These are phyloP conservation scores for Scomber scombrus DNA, from an alignment of 2,113 vertebrate genomes.

Conservation along the genomic window DNA sequence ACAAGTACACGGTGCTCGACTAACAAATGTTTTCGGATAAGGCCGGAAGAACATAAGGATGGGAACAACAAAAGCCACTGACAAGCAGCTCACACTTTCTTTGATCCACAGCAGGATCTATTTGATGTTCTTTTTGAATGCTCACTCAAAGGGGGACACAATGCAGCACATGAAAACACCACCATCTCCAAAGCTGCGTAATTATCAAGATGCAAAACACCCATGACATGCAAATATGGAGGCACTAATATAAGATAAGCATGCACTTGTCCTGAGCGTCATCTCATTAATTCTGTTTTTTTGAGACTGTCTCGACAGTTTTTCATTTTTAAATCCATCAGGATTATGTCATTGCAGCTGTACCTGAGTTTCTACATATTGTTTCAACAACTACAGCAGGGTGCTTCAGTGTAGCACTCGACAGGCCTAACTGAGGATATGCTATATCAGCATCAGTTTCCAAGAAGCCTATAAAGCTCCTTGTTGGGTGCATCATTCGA, in stretches of 20 bases:
- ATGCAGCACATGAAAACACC: constrained; percentile 9
- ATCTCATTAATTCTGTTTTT: constrained; percentile 13
- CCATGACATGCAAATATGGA: constrained; percentile 42
- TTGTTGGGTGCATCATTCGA: constrained; percentile 58
- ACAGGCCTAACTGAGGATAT: constrained; percentile 76
- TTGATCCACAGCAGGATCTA: constrained; percentile 18
- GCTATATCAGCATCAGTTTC: constrained; percentile 79
- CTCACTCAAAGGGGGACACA: constrained; percentile 40
- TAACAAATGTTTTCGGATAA: constrained; percentile 2
- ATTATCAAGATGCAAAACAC: constrained; percentile 52
- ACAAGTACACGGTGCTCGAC: not conserved
- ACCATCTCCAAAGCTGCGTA: constrained; percentile 20
- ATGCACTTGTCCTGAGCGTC: not conserved
- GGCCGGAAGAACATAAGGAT: not conserved
- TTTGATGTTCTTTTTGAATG: constrained; percentile 29
- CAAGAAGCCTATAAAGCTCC: constrained; percentile 71
- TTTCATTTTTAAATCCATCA: constrained; percentile 23
- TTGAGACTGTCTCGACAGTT: not conserved
- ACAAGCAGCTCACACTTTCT: constrained; percentile 22
- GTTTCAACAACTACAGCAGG: constrained; percentile 29
- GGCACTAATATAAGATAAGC: constrained; percentile 6
- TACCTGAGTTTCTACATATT: constrained; percentile 13
- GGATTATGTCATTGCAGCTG: constrained; percentile 23
- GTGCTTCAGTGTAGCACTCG: constrained; percentile 35
- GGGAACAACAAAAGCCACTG: not conserved